Base-by-base conservation (phyloP, 2,888 invertebrate genomes). In the Orchesellides sinensis region DNA sequence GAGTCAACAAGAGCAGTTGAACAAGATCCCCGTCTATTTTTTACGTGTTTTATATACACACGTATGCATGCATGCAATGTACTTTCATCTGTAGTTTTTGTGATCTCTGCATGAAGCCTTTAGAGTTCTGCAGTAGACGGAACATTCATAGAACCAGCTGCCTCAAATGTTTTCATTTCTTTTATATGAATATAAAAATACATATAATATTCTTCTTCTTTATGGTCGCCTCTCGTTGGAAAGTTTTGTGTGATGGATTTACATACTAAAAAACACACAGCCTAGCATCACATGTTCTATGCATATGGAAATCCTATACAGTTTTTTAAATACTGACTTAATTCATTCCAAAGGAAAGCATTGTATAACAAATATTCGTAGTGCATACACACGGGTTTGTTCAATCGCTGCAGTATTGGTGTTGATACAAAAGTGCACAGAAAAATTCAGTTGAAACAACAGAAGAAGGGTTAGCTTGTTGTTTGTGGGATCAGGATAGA, bases 141-240 rank as follows among this genome's bases (percentile, higher is more conserved):
- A 49, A 14, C 40, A 40, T 56, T 21, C 27, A 45, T 40, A 70
- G 56, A 70, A 68, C 68, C 68, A 68, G 68, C 77, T 77, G 77
- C 77, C 77, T 25, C 56, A 75, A 66, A 45, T 75, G 66, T 68
- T 68, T 77, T 75, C 74, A 54, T 66, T 66, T 40, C 27, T 56
- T 17, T 29, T 32, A 40, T 40, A 8, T 5, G 40, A 5, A 40
- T 40, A 8, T 40, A 8, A 14, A n/a, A 14, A 40, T 40, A 8
- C n/a, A 40, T 40, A n/a, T 8, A 32, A 10, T 32, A 32, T 32
- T 32, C 32, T 32, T 32, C 32, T 10, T 6, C 10, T 32, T 10
- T 10, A 32, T 10, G 10, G 5, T 8, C 40, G 10, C 40, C 10
- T 40, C 40, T 40, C 40, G 40, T 40, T 40, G 40, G 40, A 40